These are phyloP conservation scores for Agrochola macilenta DNA, from an alignment of 2,888 invertebrate species.

Conservation along the genomic window DNA sequence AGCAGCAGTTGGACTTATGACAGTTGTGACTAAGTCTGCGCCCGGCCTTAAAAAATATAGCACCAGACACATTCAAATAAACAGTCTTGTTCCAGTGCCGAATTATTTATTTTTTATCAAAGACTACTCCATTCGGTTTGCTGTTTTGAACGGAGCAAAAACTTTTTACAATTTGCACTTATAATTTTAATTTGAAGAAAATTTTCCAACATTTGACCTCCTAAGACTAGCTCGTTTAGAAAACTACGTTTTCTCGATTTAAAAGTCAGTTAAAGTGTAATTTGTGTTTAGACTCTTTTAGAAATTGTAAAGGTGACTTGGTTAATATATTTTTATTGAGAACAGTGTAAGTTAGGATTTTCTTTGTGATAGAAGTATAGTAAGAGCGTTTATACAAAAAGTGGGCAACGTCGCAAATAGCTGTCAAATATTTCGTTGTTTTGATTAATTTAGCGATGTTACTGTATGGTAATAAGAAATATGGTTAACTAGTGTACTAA, in stretches of 20 bases:
- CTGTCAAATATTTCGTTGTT: no score
- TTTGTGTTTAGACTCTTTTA: no score
- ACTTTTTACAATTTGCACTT: constrained; percentile 18
- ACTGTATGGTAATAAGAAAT: no score
- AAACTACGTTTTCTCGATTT: constrained; percentile 18
- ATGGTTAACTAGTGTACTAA: no score
- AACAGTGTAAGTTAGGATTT: no score
- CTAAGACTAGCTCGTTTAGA: neutral
- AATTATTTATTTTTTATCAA: neutral
- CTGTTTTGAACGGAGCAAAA: neutral
- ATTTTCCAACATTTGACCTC: constrained; percentile 5
- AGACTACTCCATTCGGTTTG: constrained; percentile 6
- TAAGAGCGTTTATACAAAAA: no score
- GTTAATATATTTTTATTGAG: neutral
- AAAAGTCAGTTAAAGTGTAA: constrained; percentile 7
- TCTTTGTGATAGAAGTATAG: no score
- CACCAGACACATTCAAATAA: constrained; percentile 1
- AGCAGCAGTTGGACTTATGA: neutral
- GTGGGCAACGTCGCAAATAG: no score
- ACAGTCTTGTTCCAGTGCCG: neutral
- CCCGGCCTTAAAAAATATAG: neutral
- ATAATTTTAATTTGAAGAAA: constrained; percentile 10
- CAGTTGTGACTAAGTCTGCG: neutral
- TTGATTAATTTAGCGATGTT: no score
- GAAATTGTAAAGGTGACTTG: neutral